Conservation (phyloP, 2,113 vertebrate species). For the Labrus mixtus region DNA sequence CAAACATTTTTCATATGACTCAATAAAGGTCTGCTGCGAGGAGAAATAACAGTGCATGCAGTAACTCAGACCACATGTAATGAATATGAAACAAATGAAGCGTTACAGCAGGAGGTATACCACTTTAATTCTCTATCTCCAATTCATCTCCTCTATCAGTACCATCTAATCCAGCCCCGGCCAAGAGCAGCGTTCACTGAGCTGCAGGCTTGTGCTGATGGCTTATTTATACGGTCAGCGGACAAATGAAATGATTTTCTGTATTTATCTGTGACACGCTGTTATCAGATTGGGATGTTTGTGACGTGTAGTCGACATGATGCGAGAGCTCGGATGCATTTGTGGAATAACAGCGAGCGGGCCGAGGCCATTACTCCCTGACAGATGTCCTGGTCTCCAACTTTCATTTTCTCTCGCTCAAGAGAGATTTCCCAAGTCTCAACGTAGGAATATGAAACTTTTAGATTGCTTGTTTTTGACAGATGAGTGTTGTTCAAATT, state of each 20-base stretch:
- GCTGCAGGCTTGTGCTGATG: slow-evolving; percentile 66
- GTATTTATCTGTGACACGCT: slow-evolving; percentile 67
- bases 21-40: slow-evolving; percentile 39
- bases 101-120: slow-evolving; percentile 65
- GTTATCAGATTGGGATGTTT: slow-evolving; percentile 77
- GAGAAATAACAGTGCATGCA: slow-evolving; percentile 66
- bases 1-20: slow-evolving; percentile 3
- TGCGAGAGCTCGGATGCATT: slow-evolving; percentile 63
- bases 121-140: slow-evolving; percentile 69
- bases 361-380: slow-evolving; percentile 51
- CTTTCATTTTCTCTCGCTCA: slow-evolving; percentile 59
- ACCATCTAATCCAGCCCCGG: slow-evolving; percentile 74
- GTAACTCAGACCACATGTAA: slow-evolving; percentile 78
- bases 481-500: slow-evolving; percentile 62
- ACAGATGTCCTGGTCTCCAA: slow-evolving; percentile 66
- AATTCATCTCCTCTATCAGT: slow-evolving; percentile 76
- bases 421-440: slow-evolving; percentile 60
- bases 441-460: slow-evolving; percentile 53
- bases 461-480: slow-evolving; percentile 67
- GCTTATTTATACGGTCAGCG: slow-evolving; percentile 52
- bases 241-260: slow-evolving; percentile 65
- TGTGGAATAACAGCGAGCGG: slow-evolving; percentile 58
- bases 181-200: slow-evolving; percentile 64
- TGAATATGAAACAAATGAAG: slow-evolving; percentile 74
- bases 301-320: slow-evolving; percentile 57